phyloP scores from a whole-genome alignment of 2,113 vertebrate genomes.

The Takifugu bimaculatus region DNA sequence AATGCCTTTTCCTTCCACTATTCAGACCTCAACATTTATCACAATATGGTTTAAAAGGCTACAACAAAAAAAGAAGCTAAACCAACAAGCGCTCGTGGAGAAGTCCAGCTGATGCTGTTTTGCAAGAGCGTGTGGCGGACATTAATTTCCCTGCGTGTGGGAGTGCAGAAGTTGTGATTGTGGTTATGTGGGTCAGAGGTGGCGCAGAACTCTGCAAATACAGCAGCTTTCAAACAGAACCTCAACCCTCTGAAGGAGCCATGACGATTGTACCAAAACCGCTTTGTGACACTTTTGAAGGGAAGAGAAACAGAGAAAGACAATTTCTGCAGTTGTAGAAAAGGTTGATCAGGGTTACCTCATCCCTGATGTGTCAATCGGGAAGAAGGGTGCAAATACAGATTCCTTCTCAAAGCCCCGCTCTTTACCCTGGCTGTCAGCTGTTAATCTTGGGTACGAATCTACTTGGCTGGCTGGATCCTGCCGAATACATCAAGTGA shows the following conservation, averaged over 20 bases:
- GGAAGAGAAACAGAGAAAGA: too few relatives aligned
- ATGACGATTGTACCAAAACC: too few relatives aligned
- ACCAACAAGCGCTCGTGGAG: slow-evolving; percentile 24
- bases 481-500: too few relatives aligned
- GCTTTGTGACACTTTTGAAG: too few relatives aligned
- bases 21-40: slow-evolving; percentile 45
- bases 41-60: slow-evolving; percentile 15
- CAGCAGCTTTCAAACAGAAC: neutral
- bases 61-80: slow-evolving; percentile 9
- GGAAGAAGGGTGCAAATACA: neutral
- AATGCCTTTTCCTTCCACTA: slow-evolving; percentile 13
- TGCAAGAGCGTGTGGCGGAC: slow-evolving; percentile 13
- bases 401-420: too few relatives aligned
- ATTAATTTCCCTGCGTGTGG: slow-evolving; percentile 21
- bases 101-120: slow-evolving; percentile 18
- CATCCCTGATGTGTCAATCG: too few relatives aligned
- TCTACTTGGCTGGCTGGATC: neutral
- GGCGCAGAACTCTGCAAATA: neutral
- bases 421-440: neutral
- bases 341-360: too few relatives aligned
- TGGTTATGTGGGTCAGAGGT: slow-evolving; percentile 30
- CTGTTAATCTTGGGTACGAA: neutral
- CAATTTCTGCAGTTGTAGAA: neutral
- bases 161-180: slow-evolving; percentile 22
- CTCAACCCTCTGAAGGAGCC: neutral